A percentile compares a stretch with the other conserved stretches of the same genome.
Conservation (phyloP, 2,797 vertebrate genomes). For the Masticophis lateralis region DNA sequence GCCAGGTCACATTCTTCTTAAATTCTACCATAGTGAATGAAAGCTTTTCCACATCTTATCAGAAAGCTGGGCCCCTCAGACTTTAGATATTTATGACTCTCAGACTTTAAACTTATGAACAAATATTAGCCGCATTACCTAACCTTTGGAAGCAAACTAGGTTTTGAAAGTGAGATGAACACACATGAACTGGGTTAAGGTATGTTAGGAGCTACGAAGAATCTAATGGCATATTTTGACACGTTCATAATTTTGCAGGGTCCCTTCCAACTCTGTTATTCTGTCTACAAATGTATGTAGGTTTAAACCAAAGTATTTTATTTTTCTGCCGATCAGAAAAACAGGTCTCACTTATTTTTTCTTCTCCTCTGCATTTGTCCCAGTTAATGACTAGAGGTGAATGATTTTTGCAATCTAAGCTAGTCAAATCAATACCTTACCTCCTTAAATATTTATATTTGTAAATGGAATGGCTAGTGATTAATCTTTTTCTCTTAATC, state of each 20-base stretch:
- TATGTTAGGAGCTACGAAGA: neutral
- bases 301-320: neutral
- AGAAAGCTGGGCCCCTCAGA: neutral
- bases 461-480: neutral
- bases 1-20: neutral
- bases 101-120: constrained; percentile 3
- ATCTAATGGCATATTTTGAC: neutral
- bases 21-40: neutral
- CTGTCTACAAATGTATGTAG: neutral
- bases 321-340: neutral
- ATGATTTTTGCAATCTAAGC: neutral
- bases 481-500: neutral
- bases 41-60: neutral
- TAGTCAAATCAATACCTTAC: neutral
- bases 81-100: neutral
- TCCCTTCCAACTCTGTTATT: neutral
- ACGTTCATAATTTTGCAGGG: neutral
- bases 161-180: neutral
- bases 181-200: too few species aligned
- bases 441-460: neutral
- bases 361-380: neutral
- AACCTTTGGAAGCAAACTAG: neutral
- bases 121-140: neutral
- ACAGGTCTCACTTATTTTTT: neutral
- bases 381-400: neutral